Evolutionary conservation across 2,113 vertebrate species (phyloP), one percentile per base, ranked within the genome.

Genomic region (Mandrillus leucophaeus): DNA sequence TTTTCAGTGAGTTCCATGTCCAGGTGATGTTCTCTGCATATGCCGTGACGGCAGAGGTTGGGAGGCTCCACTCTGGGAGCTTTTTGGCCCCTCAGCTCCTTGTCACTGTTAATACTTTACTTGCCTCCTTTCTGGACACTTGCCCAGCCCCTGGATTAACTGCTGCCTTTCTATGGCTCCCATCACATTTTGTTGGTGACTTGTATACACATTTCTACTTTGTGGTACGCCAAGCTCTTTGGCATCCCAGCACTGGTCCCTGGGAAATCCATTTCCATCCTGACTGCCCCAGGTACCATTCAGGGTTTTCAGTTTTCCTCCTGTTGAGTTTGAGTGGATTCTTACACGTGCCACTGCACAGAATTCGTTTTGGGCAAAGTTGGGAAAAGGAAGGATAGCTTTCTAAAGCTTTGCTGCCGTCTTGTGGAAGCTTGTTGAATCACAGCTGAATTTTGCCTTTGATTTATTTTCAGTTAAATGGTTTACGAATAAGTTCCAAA

Each of bases 351-450:
- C 70, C 45, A 48, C 40, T 70, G 18, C 4, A 5, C 27, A 81
- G 9, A 84, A 64, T 50, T 79, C 73, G 40, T 68, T 76, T 76
- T n/a, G 35, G 18, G 30, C 11, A 68, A 59, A 89, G 43, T 5
- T 76, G n/a, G n/a, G 64, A 40, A 52, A 57, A 50, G 40, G 23
- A 81, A 75, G 7, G 83, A 0, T 68, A 61, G 52, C 13, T 88
- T 52, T n/a, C 17, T 23, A 48, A 83, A 72, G 55, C 48, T 95
- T 82, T 91, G 79, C 82, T 75, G 83, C 91, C 95, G 93, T 57
- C 97, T 80, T 87, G 76, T 97, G 97, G 91, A 61, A 27, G 32
- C 23, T 52, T 88, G 55, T n/a, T 95, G 88, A 72, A 40, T 91
- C 55, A 88, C 85, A 93, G 23, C 75, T 85, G 38, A 76, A 76